Evolutionary conservation across 2,113 vertebrate species (phyloP).

Genomic region (Macquaria australasica): DNA sequence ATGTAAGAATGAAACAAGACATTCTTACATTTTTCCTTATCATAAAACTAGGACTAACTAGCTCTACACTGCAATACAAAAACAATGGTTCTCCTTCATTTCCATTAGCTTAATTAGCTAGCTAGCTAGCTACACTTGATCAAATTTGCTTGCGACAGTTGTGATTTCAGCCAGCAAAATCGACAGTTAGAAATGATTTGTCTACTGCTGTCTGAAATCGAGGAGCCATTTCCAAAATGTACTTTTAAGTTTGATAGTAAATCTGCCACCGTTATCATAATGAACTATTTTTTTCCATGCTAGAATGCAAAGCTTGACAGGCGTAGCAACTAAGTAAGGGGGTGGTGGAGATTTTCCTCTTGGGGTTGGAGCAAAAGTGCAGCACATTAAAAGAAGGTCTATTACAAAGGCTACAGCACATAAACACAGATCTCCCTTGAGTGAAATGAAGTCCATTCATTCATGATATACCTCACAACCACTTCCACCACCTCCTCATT

Average conservation of each 20-base stretch:
- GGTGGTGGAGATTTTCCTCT: background rate
- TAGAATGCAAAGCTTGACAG: background rate
- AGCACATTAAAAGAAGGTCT: constrained; percentile 20
- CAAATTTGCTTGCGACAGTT: too few species aligned
- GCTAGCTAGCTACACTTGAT: background rate
- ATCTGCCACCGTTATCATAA: background rate
- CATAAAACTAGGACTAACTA: background rate
- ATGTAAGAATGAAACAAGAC: too few species aligned
- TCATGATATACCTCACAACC: constrained; percentile 29
- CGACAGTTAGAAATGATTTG: too few species aligned
- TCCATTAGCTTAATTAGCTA: background rate
- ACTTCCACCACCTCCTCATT: constrained; percentile 32
- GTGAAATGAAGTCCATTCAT: constrained; percentile 44
- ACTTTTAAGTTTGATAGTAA: background rate
- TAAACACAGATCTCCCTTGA: constrained; percentile 24
- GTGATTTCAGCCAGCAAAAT: too few species aligned
- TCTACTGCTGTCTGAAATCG: background rate
- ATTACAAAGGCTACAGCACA: constrained; percentile 31
- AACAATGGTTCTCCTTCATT: background rate
- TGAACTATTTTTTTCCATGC: background rate
- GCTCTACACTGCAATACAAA: background rate
- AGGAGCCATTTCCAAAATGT: background rate
- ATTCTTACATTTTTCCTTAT: background rate
- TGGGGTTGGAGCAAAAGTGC: background rate
- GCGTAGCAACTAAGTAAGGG: background rate